A percentile compares a stretch with the other conserved stretches of the same genome.
phyloP scores from a whole-genome alignment of 2,888 invertebrate species.

The Miltochrista miniata region DNA sequence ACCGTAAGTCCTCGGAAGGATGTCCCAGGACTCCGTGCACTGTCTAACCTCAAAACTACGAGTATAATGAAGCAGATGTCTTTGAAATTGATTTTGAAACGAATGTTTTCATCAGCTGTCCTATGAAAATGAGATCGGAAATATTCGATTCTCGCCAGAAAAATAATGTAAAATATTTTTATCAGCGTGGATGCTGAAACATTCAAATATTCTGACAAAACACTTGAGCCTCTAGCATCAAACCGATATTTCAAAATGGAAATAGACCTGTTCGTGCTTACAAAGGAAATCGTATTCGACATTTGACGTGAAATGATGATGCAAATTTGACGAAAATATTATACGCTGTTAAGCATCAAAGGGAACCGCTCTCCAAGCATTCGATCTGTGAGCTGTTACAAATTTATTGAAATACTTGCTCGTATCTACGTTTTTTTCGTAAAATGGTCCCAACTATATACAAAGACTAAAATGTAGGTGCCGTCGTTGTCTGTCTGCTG shows the following conservation, averaged over 20 bases:
- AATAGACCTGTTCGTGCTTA: conserved; percentile 70
- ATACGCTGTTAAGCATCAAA: conserved; percentile 63
- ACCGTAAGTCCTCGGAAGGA: too few species aligned
- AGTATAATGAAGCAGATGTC: too few species aligned
- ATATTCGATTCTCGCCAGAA: conserved; percentile 20
- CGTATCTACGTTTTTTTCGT: conserved; percentile 7
- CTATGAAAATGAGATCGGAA: background rate
- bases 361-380: conserved; percentile 43
- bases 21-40: too few species aligned
- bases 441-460: conserved; percentile 13
- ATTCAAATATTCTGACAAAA: conserved; percentile 77
- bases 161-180: conserved; percentile 40
- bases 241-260: conserved; percentile 74
- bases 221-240: conserved; percentile 68
- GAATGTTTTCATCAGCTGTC: conserved; percentile 26
- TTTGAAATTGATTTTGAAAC: conserved; percentile 12
- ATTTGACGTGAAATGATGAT: conserved; percentile 71
- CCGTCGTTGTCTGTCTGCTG: too few species aligned
- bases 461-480: too few species aligned
- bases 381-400: conserved; percentile 28
- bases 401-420: conserved; percentile 17
- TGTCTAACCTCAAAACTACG: too few species aligned
- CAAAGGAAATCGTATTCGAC: conserved; percentile 70
- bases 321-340: conserved; percentile 63
- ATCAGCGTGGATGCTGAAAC: conserved; percentile 63